Conservation (phyloP, 2,113 vertebrate genomes). For the Oplegnathus fasciatus region DNA sequence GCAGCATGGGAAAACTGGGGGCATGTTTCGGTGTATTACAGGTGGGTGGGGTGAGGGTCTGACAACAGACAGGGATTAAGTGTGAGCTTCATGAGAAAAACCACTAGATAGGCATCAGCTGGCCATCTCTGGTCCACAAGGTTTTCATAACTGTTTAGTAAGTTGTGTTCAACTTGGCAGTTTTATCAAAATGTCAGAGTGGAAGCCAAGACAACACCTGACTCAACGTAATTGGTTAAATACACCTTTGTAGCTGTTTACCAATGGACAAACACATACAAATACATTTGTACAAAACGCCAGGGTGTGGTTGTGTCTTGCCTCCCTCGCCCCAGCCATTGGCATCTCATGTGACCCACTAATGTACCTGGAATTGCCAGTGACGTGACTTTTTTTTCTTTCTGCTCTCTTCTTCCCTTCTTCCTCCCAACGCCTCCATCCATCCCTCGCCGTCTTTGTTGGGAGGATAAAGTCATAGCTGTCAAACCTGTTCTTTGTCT, state of each 20-base stretch:
- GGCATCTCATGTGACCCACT: constrained; percentile 28
- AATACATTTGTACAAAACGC: background rate
- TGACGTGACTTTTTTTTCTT: constrained; percentile 32
- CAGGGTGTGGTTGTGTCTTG: constrained; percentile 33
- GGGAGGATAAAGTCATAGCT: constrained; percentile 48
- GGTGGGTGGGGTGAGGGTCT: constrained; percentile 13
- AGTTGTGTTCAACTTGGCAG: constrained; percentile 2
- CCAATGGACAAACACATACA: background rate
- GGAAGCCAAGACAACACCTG: background rate
- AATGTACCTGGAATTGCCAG: constrained; percentile 36
- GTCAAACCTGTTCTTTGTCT: constrained; percentile 72
- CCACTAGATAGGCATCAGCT: constrained; percentile 54
- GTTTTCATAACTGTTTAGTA: constrained; percentile 32
- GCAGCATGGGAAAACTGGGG: constrained; percentile 13
- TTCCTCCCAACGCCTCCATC: constrained; percentile 38
- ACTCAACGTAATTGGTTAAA: background rate
- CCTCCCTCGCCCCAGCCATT: background rate
- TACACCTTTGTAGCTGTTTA: background rate
- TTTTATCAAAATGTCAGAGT: background rate
- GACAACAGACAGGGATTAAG: constrained; percentile 45
- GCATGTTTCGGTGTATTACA: background rate
- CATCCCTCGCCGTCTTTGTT: constrained; percentile 31
- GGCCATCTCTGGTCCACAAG: constrained; percentile 31
- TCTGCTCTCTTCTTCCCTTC: constrained; percentile 17
- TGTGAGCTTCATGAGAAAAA: constrained; percentile 65